Evolutionary conservation across 1,140 invertebrate genomes (phyloP), one percentile per base, ranked within the genome.

Genomic region (Procambarus clarkii): DNA sequence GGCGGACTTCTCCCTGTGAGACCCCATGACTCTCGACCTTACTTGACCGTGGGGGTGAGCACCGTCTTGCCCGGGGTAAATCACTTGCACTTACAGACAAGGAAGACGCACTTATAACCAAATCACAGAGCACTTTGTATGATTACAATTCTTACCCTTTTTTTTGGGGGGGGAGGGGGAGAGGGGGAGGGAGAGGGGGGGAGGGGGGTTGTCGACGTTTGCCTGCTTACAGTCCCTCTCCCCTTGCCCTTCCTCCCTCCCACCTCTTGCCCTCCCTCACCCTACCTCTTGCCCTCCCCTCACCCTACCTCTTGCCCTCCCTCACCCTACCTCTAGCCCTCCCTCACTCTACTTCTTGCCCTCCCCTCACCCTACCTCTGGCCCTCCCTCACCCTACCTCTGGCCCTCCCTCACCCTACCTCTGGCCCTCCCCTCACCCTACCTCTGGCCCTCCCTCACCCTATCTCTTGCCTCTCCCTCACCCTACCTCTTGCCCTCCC

Each of bases 71-170:
- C 76, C 48, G 11, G 44, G 48, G 71, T 74, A 89, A 82, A 82
- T 89, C 87, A 89, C 79, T 60, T 54, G 71, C 79, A 83, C 79
- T 89, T 74, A 74, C 50, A 81, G 80, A 71, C 69, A 54, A 46
- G n/a, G n/a, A 15, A 64, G 58, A 18, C 80, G 48, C 87, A 89
- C 87, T 89, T 89, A 89, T 82, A 83, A 89, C 79, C 80, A 83
- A 89, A 89, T 89, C 87, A 89, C 79, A 83, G 79, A 89, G 87
- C 87, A 89, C 87, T 89, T 89, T 89, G 87, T 82, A 89, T 82
- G 87, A 89, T 89, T 89, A 79, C 87, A 18, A 60, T 76, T 76
- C 86, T 50, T 81, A 34, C 44, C 21, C 45, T 21, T 85, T 7
- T 18, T 58, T n/a, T n/a, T n/a, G n/a, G n/a, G n/a, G n/a, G n/a